Evolutionary conservation across 2,113 vertebrate species (phyloP).

Genomic region (Neomonachus schauinslandi): DNA sequence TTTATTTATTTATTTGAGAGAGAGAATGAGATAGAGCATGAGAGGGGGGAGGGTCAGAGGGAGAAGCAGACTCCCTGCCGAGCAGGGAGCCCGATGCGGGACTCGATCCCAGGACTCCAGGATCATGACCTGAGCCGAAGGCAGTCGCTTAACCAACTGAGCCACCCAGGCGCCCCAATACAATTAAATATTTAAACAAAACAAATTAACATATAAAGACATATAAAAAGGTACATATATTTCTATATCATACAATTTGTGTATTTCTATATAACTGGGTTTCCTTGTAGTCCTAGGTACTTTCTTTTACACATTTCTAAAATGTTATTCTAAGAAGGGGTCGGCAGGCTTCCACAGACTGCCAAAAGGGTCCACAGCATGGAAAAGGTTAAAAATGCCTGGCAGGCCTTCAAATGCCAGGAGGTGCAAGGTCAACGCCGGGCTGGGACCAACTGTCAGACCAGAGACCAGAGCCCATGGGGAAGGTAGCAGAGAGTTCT

Average conservation of each 20-base stretch:
- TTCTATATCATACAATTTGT: neutral
- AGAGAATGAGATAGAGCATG: too few relatives aligned
- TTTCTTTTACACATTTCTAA: neutral
- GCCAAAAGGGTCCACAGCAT: fast-evolving
- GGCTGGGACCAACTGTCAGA: neutral
- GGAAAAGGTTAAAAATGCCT: neutral
- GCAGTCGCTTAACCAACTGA: too few relatives aligned
- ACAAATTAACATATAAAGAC: too few relatives aligned
- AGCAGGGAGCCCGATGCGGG: too few relatives aligned
- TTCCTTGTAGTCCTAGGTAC: neutral
- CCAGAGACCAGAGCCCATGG: fast-evolving
- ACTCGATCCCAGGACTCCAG: too few relatives aligned
- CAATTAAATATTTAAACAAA: too few relatives aligned
- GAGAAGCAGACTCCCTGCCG: too few relatives aligned
- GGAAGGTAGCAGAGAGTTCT: fast-evolving
- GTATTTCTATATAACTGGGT: neutral
- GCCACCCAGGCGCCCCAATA: too few relatives aligned
- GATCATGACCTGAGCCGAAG: too few relatives aligned
- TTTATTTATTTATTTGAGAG: too few relatives aligned
- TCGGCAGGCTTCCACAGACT: neutral
- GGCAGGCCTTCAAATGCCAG: neutral
- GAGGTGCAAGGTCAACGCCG: fast-evolving
- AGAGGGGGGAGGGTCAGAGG: too few relatives aligned
- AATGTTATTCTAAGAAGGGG: neutral
- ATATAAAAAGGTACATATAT: neutral